Conservation (phyloP, 2,888 invertebrate species). For the Pseudococcus longispinus region DNA sequence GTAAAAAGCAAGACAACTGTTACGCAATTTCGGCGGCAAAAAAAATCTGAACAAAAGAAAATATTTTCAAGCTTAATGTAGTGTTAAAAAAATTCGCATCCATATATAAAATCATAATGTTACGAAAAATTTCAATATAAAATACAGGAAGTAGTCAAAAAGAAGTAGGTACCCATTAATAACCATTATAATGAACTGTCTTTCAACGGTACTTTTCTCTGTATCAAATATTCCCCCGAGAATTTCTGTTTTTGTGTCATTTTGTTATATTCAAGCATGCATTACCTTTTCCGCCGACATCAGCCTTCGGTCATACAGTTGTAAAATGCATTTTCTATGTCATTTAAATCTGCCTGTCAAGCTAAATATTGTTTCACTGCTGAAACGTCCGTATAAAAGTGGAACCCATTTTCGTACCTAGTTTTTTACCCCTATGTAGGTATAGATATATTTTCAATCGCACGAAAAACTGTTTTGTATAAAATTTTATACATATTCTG, state of each 20-base stretch:
- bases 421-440: neutral
- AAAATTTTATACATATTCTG: neutral
- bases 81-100: conserved; percentile 42
- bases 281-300: conserved; percentile 48
- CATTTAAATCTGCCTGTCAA: conserved; percentile 30
- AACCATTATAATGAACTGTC: conserved; percentile 38
- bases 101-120: conserved; percentile 32
- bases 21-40: neutral
- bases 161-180: conserved; percentile 39
- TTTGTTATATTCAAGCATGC: conserved; percentile 31
- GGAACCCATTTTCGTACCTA: neutral
- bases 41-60: conserved; percentile 38
- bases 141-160: conserved; percentile 39
- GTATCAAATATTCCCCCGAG: conserved; percentile 34
- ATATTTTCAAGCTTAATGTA: conserved; percentile 38
- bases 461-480: neutral
- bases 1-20: conserved; percentile 35
- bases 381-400: conserved; percentile 11
- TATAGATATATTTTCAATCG: neutral
- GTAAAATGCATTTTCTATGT: conserved; percentile 51
- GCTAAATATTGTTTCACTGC: conserved; percentile 19
- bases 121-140: conserved; percentile 37
- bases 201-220: conserved; percentile 31
- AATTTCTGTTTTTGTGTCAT: conserved; percentile 44
- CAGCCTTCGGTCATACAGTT: conserved; percentile 40